Evolutionary conservation across 2,113 vertebrate genomes (phyloP).

Genomic region (Lasiurus borealis): DNA sequence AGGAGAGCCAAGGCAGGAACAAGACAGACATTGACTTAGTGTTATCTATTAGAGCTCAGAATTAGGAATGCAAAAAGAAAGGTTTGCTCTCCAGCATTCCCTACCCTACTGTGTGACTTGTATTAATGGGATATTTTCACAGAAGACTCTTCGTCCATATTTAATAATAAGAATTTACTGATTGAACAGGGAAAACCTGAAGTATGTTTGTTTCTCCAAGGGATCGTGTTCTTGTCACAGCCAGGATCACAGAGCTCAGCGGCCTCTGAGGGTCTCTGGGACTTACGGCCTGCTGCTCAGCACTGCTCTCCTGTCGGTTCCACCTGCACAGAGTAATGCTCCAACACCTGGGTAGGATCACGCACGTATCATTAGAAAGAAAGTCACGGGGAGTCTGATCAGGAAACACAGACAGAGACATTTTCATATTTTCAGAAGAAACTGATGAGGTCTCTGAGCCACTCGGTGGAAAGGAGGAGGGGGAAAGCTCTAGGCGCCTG

Average conservation of each 20-base stretch:
- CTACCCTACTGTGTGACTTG: neutral
- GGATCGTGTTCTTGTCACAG: neutral
- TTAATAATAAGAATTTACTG: neutral
- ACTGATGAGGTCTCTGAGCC: neutral
- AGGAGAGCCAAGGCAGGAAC: neutral
- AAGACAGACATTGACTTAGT: neutral
- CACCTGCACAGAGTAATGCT: neutral
- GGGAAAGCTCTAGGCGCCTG: neutral
- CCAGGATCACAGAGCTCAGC: neutral
- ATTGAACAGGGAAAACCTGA: neutral
- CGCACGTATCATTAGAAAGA: neutral
- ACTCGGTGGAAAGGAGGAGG: neutral
- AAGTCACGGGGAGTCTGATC: neutral
- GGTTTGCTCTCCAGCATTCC: neutral
- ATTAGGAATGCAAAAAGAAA: neutral
- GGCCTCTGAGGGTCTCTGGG: neutral
- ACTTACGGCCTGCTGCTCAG: neutral
- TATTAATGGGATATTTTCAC: neutral
- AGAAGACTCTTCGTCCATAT: neutral
- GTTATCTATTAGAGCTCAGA: neutral
- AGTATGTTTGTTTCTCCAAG: neutral
- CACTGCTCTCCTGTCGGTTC: neutral
- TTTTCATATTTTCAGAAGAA: conserved; percentile 28
- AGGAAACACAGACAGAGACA: neutral
- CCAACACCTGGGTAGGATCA: neutral